Percentiles rank a stretch among this genome's conserved stretches.
These are phyloP conservation scores for Hippoglossus stenolepis DNA, from an alignment of 2,113 vertebrate genomes.

Conservation along the genomic window DNA sequence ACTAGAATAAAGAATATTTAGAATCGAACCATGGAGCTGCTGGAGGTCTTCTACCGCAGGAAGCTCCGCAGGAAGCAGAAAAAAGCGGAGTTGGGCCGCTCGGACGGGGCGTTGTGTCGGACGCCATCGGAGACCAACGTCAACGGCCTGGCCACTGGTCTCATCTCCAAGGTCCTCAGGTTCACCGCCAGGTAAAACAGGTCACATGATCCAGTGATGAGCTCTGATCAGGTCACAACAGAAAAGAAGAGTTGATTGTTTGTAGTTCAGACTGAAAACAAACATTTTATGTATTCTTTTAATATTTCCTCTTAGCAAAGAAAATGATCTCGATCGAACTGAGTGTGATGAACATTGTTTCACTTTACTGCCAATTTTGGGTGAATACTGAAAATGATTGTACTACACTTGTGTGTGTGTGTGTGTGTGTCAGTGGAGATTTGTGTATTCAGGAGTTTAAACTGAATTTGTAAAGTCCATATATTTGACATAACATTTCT, in stretches of 20 bases:
- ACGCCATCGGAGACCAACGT: slow-evolving; percentile 71
- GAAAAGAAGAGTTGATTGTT: neutral
- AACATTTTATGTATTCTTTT: too few species aligned
- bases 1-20: neutral
- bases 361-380: too few species aligned
- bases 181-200: slow-evolving; percentile 80
- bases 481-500: neutral
- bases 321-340: too few species aligned
- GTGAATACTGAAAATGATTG: too few species aligned
- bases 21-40: slow-evolving; percentile 63
- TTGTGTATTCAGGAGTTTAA: neutral
- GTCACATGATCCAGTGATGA: neutral
- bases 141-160: slow-evolving; percentile 72
- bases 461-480: neutral
- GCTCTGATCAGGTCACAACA: neutral
- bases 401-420: too few species aligned
- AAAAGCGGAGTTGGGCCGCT: slow-evolving; percentile 55
- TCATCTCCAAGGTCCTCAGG: slow-evolving; percentile 82
- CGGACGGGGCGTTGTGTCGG: slow-evolving; percentile 74
- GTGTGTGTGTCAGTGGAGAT: neutral
- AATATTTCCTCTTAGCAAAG: too few species aligned
- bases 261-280: neutral
- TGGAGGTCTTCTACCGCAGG: slow-evolving; percentile 79
- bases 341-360: too few species aligned
- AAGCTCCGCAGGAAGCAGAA: slow-evolving; percentile 79